phyloP scores from a whole-genome alignment of 2,888 invertebrate genomes.

The Rhagonycha fulva region DNA sequence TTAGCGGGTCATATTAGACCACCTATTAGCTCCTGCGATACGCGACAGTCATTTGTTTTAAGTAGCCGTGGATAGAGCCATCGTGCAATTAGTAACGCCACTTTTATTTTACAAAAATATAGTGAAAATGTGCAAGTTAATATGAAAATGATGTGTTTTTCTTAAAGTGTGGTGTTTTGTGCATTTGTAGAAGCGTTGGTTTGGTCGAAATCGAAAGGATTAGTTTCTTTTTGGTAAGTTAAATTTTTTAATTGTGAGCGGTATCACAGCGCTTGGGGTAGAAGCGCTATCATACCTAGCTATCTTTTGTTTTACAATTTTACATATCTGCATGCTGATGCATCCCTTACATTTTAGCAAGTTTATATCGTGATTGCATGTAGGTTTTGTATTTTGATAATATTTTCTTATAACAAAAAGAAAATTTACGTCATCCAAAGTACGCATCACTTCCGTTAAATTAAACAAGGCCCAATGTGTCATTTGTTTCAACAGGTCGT shows the following conservation, averaged over 20 bases:
- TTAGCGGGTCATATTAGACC: not conserved
- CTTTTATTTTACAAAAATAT: not conserved
- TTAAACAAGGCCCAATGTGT: not conserved
- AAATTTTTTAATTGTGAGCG: not conserved
- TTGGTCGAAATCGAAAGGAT: not conserved
- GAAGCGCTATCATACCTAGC: no score
- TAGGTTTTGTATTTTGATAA: not conserved
- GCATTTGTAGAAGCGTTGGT: not conserved
- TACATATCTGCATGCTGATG: not conserved
- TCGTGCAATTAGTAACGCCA: not conserved
- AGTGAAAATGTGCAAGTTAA: no score
- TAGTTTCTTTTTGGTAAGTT: not conserved
- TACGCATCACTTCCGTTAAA: not conserved
- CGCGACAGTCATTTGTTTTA: not conserved
- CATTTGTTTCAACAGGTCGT: not conserved
- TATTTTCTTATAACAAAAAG: not conserved
- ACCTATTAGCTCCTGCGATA: not conserved
- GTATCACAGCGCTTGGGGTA: not conserved
- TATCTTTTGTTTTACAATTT: not conserved
- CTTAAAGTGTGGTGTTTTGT: not conserved
- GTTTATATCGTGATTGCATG: no score
- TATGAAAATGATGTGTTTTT: not conserved
- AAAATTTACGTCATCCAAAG: not conserved
- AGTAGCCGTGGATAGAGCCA: not conserved
- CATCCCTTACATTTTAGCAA: not conserved